Base-by-base conservation (phyloP, 2,797 vertebrate species). In the Sphenodon punctatus region DNA sequence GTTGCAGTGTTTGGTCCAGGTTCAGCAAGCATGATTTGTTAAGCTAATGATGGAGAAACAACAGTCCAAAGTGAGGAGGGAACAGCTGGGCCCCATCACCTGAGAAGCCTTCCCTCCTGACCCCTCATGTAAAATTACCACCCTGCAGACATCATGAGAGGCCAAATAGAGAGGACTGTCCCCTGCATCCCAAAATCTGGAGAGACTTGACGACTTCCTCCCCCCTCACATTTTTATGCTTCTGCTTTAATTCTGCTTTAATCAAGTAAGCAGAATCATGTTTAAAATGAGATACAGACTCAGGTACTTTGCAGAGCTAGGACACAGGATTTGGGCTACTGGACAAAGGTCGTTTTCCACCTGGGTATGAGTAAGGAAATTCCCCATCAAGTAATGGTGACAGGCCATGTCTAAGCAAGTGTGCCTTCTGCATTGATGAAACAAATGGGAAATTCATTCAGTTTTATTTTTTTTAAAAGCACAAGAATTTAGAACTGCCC, bases 391-490 rank as follows among this genome's bases (percentile, higher is more conserved):
- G 32, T 15, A 66, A 10, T 51, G 53, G 2, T 34, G 42, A 6
- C 19, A 34, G 39, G 43, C 22, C 25, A 7, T 46, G 30, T 48
- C 68, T 69, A 36, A 61, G 41, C 45, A 74, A 87, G 89, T 67
- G 0, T 67, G 34, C n/a, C 3, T 88, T 80, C 86, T 84, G 67
- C 70, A 89, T 86, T 45, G 82, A 65, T 38, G 58, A 89, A 89
- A 84, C 84, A 88, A 88, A 70, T 64, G 59, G 53, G 73, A 76
- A 75, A 84, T 80, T 75, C 67, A 70, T 91, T 91, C 10, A 58
- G 25, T 7, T 66, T 91, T 86, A 78, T 56, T 75, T 67, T 87
- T 90, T 66, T 82, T 85, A 34, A 27, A 63, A 85, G 48, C 63
- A 61, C 49, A 76, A 69, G 85, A 75, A 82, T 87, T 81, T 85